Conservation (phyloP, 2,888 invertebrate species). For the Glaucopsyche alexis region DNA sequence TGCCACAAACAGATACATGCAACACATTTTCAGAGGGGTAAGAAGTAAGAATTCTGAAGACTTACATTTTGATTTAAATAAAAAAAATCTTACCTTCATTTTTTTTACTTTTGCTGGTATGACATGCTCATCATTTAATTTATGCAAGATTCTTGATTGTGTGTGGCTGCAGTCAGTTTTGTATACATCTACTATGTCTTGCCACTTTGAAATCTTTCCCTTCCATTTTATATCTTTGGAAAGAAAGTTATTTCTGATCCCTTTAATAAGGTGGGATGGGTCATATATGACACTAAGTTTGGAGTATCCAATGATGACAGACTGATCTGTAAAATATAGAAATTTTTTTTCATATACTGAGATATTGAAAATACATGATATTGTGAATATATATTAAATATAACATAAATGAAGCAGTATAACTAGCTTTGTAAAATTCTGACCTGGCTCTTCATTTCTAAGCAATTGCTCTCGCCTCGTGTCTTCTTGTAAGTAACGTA, state of each 20-base stretch:
- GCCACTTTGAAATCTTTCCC: too few relatives aligned
- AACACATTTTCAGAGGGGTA: background rate
- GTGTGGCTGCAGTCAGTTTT: slow-evolving; percentile 36
- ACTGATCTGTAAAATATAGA: slow-evolving; percentile 37
- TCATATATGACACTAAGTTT: slow-evolving; percentile 35
- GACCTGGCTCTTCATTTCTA: slow-evolving; percentile 7
- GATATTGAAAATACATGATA: slow-evolving; percentile 1
- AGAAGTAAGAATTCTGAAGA: background rate
- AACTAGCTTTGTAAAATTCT: slow-evolving; percentile 1
- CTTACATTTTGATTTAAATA: slow-evolving; percentile 12
- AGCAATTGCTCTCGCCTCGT: slow-evolving; percentile 35
- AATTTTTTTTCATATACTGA: too few relatives aligned
- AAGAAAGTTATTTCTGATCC: slow-evolving; percentile 37
- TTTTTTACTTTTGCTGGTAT: slow-evolving; percentile 21
- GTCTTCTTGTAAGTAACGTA: slow-evolving; percentile 35
- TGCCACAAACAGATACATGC: background rate
- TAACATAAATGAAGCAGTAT: slow-evolving; percentile 7
- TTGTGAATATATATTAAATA: background rate
- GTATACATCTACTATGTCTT: slow-evolving; percentile 39
- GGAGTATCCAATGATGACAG: slow-evolving; percentile 25
- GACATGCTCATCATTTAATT: slow-evolving; percentile 36
- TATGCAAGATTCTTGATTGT: slow-evolving; percentile 32
- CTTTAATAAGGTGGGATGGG: slow-evolving; percentile 38
- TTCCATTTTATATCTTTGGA: slow-evolving; percentile 30
- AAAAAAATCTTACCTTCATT: slow-evolving; percentile 22